Evolutionary conservation across 2,113 vertebrate genomes (phyloP).

Genomic region (Grantiella picta): DNA sequence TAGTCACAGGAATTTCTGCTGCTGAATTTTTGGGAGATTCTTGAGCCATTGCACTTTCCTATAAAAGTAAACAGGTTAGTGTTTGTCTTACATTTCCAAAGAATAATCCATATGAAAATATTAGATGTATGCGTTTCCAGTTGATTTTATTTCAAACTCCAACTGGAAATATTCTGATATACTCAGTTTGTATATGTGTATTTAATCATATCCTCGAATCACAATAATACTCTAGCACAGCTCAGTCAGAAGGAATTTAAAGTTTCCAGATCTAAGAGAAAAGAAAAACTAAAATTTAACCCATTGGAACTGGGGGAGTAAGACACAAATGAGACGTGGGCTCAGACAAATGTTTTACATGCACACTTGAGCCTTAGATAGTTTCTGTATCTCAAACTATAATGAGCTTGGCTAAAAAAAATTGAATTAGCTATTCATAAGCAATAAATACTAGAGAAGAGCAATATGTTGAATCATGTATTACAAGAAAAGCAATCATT

Average conservation of each 20-base stretch:
- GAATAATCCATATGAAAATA: not conserved
- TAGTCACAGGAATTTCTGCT: conserved; percentile 94
- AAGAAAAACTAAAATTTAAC: not conserved
- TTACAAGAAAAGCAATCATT: not conserved
- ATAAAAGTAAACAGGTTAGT: not conserved
- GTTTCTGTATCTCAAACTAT: not conserved
- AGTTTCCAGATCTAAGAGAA: not conserved
- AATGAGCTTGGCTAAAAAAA: not conserved
- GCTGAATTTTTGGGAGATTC: conserved; percentile 87
- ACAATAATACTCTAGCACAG: not conserved
- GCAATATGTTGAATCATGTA: not conserved
- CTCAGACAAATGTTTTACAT: not conserved
- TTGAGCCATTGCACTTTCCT: conserved; percentile 86
- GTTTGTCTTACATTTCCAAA: not conserved
- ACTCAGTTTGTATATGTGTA: not conserved
- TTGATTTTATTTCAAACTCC: not conserved
- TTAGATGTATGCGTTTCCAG: not conserved
- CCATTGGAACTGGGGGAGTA: not conserved
- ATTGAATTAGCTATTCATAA: not conserved
- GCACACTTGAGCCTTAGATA: not conserved
- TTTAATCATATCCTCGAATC: not conserved
- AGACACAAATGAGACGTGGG: not conserved
- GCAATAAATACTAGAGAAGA: not conserved
- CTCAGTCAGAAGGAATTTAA: not conserved
- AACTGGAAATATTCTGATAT: not conserved